These are phyloP conservation scores for Scartelaos histophorus DNA, from an alignment of 2,113 vertebrate genomes.

Conservation along the genomic window DNA sequence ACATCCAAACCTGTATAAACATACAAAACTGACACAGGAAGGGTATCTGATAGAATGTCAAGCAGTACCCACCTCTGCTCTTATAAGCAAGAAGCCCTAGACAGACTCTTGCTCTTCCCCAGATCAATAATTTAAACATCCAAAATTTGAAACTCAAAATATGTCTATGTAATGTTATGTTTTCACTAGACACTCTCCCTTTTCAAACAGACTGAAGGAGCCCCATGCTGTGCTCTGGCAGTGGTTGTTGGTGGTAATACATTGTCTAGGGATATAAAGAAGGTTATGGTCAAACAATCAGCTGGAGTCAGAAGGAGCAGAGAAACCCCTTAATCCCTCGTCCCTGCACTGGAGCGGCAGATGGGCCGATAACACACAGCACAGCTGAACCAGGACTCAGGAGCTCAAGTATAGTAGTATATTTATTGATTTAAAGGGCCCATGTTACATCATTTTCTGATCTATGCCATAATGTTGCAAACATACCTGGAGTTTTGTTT, in stretches of 20 bases:
- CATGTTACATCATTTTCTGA: too few relatives aligned
- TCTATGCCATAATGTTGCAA: too few relatives aligned
- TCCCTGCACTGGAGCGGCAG: slow-evolving; percentile 27
- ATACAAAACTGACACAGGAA: not conserved
- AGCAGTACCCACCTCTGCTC: too few relatives aligned
- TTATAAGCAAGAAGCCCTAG: not conserved
- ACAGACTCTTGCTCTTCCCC: not conserved
- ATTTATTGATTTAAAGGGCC: too few relatives aligned
- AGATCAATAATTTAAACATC: not conserved
- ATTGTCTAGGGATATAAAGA: slow-evolving; percentile 11
- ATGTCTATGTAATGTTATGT: too few relatives aligned
- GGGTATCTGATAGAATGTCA: not conserved
- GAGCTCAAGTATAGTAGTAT: not conserved
- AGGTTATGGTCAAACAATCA: slow-evolving; percentile 44
- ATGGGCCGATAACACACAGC: slow-evolving; percentile 30
- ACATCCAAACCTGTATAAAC: not conserved
- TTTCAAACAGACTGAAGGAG: not conserved
- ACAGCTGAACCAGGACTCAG: slow-evolving; percentile 9
- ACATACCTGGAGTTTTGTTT: too few relatives aligned
- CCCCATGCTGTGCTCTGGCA: not conserved
- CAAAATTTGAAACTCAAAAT: not conserved
- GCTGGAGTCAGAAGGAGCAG: slow-evolving; percentile 4
- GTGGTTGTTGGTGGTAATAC: slow-evolving; percentile 14
- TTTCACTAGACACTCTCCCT: not conserved
- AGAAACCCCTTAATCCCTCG: slow-evolving; percentile 41